phyloP scores from a whole-genome alignment of 2,113 vertebrate species.

The Xenopus tropicalis region DNA sequence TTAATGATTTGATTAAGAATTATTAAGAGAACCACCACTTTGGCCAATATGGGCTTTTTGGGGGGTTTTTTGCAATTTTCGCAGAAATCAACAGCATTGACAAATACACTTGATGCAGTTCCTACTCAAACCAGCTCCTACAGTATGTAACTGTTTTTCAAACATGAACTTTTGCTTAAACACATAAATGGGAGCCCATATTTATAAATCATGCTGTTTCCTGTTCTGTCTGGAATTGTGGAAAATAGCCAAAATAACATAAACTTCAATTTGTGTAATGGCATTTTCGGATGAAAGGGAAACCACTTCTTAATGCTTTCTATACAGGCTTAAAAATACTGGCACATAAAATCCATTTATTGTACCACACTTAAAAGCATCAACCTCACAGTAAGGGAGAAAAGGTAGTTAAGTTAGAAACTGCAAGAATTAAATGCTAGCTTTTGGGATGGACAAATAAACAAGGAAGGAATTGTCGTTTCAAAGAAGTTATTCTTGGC shows the following conservation, averaged over 20 bases:
- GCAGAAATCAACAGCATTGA: no score
- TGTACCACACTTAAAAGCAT: conserved; percentile 32
- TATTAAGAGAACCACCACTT: no score
- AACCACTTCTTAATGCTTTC: conserved; percentile 56
- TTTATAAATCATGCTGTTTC: conserved; percentile 59
- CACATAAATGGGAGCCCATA: conserved; percentile 45
- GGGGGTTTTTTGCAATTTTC: no score
- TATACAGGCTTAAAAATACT: conserved; percentile 54
- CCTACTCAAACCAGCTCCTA: background rate
- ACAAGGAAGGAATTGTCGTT: background rate
- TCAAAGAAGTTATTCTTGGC: background rate
- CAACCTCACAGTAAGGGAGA: background rate
- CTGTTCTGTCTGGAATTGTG: conserved; percentile 56
- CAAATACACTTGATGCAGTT: background rate
- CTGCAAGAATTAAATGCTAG: background rate
- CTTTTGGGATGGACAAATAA: background rate
- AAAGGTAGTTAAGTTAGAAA: background rate
- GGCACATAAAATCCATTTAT: conserved; percentile 55
- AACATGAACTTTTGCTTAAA: conserved; percentile 1
- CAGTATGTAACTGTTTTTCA: conserved; percentile 8
- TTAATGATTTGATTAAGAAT: no score
- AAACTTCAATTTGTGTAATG: conserved; percentile 56
- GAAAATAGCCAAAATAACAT: conserved; percentile 53
- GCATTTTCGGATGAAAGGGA: conserved; percentile 52
- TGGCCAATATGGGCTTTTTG: no score